Percentiles rank a stretch among this genome's conserved stretches.
phyloP scores from a whole-genome alignment of 2,113 vertebrate species.

The Tragelaphus buxtoni region DNA sequence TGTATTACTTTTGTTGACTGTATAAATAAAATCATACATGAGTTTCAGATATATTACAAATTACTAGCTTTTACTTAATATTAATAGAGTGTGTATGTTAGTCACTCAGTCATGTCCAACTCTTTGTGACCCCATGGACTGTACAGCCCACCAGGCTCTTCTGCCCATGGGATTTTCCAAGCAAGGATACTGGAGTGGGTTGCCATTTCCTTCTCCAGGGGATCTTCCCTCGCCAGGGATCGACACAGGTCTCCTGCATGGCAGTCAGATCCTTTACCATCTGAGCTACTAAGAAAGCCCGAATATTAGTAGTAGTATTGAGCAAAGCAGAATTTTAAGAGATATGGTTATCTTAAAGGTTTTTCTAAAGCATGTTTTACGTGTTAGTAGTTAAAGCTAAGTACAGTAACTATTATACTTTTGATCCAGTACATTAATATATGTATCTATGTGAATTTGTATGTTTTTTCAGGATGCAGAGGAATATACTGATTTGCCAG shows the following conservation, averaged over 20 bases:
- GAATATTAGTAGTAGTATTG: neutral
- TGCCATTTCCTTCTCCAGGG: neutral
- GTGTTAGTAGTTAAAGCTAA: constrained; percentile 2
- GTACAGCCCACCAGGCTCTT: neutral
- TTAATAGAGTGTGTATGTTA: neutral
- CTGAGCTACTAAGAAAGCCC: neutral
- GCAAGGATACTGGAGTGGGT: neutral
- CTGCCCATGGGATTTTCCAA: neutral
- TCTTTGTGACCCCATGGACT: neutral
- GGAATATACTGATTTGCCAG: constrained; percentile 95
- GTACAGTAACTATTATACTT: neutral
- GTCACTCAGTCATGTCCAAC: neutral
- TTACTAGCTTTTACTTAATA: neutral
- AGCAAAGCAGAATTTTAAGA: constrained; percentile 19
- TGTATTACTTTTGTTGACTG: neutral
- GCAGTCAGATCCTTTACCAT: neutral
- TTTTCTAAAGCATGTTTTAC: constrained; percentile 29
- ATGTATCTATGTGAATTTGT: neutral
- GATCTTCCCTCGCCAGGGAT: neutral
- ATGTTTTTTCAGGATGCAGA: constrained; percentile 88
- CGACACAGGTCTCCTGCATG: neutral
- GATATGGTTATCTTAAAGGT: neutral
- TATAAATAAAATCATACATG: neutral
- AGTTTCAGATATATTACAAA: neutral
- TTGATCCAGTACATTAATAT: neutral